Evolutionary conservation across 2,113 vertebrate species (phyloP).

Genomic region (Cheirogaleus medius): DNA sequence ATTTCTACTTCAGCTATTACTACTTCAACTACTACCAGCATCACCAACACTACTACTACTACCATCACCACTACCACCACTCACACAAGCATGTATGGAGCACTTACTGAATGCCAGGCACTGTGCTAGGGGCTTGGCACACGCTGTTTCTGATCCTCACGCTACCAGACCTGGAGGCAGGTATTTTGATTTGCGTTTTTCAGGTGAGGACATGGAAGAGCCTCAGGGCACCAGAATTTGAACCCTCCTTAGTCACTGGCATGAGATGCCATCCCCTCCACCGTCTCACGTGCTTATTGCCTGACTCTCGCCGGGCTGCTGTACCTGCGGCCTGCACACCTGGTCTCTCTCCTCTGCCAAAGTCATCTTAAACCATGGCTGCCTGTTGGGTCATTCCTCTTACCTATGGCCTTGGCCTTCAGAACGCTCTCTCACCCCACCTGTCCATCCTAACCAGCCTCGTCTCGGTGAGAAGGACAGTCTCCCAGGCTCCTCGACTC

Average conservation of each 20-base stretch:
- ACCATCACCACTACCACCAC: fast-evolving
- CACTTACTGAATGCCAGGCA: neutral
- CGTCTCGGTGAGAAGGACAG: neutral
- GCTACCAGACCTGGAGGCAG: neutral
- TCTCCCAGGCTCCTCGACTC: too few species aligned
- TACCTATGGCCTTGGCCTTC: too few species aligned
- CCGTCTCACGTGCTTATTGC: neutral
- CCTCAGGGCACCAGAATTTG: neutral
- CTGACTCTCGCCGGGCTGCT: neutral
- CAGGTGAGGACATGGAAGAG: neutral
- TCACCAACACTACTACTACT: too few species aligned
- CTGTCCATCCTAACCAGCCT: neutral
- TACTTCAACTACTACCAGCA: neutral
- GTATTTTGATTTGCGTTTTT: neutral
- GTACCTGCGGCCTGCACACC: neutral
- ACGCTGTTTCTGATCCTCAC: fast-evolving
- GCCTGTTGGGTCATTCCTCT: neutral
- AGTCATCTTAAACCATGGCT: neutral
- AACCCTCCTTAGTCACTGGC: neutral
- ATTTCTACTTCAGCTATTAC: neutral
- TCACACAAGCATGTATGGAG: neutral
- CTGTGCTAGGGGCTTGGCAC: neutral
- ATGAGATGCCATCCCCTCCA: neutral
- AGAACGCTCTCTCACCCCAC: neutral
- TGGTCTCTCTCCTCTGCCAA: neutral